Evolutionary conservation across 2,888 invertebrate species (phyloP).

Genomic region (Zygothrica quintamaculata): DNA sequence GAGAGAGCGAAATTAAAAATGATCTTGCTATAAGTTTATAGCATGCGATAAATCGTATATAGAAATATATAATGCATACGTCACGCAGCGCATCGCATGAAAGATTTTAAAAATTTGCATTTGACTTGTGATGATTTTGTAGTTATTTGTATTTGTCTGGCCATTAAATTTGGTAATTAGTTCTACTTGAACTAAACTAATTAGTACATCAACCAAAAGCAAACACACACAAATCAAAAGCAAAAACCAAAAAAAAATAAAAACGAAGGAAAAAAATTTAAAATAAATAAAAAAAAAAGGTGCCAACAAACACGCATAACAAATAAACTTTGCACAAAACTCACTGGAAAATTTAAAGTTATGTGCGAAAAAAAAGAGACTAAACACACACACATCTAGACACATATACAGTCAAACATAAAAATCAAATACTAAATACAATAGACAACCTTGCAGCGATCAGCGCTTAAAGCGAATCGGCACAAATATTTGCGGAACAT

Average conservation of each 20-base stretch:
- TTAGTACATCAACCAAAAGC: slow-evolving; percentile 20
- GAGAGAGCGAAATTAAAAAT: not conserved
- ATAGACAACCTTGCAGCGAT: slow-evolving; percentile 55
- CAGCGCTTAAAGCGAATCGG: slow-evolving; percentile 32
- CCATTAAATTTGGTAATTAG: slow-evolving; percentile 42
- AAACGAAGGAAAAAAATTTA: slow-evolving; percentile 26
- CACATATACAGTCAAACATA: slow-evolving; percentile 25
- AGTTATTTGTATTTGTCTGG: slow-evolving; percentile 32
- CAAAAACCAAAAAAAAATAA: no score
- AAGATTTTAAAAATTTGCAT: not conserved
- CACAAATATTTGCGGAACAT: slow-evolving; percentile 57
- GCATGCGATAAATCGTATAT: slow-evolving; percentile 66
- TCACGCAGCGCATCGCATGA: slow-evolving; percentile 32
- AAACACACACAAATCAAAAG: slow-evolving; percentile 38
- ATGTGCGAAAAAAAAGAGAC: slow-evolving; percentile 49
- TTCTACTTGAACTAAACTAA: slow-evolving; percentile 13
- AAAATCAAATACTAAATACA: slow-evolving; percentile 25
- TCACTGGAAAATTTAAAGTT: slow-evolving; percentile 66
- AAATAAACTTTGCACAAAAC: slow-evolving; percentile 78
- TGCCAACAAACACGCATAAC: slow-evolving; percentile 32
- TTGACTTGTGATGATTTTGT: no score
- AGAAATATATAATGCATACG: slow-evolving; percentile 49
- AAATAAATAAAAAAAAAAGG: slow-evolving; percentile 14
- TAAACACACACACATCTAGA: no score
- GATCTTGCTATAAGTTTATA: slow-evolving; percentile 27